phyloP scores from a whole-genome alignment of 2,113 vertebrate species.

The Meleagris gallopavo region DNA sequence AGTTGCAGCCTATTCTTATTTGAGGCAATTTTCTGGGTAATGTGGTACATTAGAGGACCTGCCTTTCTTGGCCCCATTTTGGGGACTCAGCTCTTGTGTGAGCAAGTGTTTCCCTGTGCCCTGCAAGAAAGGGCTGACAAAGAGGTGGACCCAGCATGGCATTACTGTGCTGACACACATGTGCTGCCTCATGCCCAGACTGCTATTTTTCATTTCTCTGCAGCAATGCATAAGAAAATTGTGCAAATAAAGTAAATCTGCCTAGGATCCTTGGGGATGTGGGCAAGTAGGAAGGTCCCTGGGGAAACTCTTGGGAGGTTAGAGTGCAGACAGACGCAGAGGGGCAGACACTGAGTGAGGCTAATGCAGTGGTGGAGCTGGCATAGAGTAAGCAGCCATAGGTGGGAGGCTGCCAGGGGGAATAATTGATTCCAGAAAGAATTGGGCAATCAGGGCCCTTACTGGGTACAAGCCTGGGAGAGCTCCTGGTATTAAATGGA shows the following conservation, averaged over 20 bases:
- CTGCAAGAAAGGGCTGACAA: background rate
- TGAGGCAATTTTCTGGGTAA: background rate
- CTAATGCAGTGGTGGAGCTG: background rate
- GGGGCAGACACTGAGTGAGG: background rate
- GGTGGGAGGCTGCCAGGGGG: background rate
- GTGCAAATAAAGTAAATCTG: background rate
- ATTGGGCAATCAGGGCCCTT: background rate
- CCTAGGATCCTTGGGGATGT: background rate
- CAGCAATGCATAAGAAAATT: background rate
- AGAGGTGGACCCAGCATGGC: background rate
- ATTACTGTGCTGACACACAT: background rate
- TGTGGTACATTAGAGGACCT: background rate
- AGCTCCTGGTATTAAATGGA: conserved; percentile 19
- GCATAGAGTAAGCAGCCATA: background rate
- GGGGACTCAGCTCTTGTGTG: background rate
- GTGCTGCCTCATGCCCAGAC: background rate
- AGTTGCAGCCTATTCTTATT: background rate
- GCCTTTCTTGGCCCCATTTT: background rate
- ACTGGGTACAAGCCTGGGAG: conserved; percentile 9
- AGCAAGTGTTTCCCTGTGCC: background rate
- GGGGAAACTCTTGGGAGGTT: background rate
- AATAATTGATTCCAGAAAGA: conserved; percentile 37
- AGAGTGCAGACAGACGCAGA: background rate
- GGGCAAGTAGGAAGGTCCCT: background rate
- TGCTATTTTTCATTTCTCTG: background rate